Conservation (phyloP, 2,888 invertebrate genomes). For the Lasioglossum calceatum region DNA sequence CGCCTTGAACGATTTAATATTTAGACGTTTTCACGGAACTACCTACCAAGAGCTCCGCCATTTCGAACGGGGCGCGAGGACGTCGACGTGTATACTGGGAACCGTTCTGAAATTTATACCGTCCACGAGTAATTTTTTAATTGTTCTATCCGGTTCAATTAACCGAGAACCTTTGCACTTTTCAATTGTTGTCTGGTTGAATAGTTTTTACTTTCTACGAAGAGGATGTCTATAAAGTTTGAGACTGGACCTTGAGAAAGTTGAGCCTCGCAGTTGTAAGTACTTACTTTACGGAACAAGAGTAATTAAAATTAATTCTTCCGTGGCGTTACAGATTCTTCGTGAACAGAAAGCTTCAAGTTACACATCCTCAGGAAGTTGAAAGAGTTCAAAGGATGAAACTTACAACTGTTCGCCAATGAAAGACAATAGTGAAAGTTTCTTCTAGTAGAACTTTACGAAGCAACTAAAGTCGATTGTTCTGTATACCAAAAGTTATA, state of each 20-base stretch:
- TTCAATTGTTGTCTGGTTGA: neutral
- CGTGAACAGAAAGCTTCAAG: neutral
- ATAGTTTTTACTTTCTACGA: neutral
- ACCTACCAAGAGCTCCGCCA: neutral
- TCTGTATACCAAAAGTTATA: neutral
- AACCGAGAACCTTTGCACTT: neutral
- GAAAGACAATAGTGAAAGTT: neutral
- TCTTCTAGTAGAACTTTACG: neutral
- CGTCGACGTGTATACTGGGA: neutral
- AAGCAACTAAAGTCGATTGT: neutral
- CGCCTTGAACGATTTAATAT: constrained; percentile 29
- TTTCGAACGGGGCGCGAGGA: neutral
- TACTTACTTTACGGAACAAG: neutral
- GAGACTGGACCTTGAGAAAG: neutral
- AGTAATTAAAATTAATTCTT: neutral
- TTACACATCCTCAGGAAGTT: neutral
- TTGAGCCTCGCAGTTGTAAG: neutral
- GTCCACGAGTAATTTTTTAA: neutral
- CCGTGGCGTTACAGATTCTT: neutral
- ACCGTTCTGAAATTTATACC: neutral
- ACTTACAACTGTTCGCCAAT: neutral
- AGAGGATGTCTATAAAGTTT: neutral
- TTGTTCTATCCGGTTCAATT: neutral
- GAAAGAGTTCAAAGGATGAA: neutral
- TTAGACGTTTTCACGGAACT: neutral